phyloP scores from a whole-genome alignment of 2,888 invertebrate species.

The Stenolophus ochropezus region DNA sequence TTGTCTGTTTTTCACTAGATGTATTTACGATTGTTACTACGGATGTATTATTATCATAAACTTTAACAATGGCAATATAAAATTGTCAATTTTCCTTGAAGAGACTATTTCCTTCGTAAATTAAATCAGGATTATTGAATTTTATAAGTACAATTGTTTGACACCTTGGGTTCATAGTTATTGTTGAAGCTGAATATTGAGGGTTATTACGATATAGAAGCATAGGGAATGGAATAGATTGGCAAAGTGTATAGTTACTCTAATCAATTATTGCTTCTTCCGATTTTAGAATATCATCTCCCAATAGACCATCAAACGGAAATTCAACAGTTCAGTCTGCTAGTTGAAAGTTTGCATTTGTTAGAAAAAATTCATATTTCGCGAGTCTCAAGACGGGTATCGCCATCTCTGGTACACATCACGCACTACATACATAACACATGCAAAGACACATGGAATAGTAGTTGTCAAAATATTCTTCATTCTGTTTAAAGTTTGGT shows the following conservation, averaged over 20 bases:
- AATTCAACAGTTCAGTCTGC: not conserved
- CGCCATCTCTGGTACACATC: too few species aligned
- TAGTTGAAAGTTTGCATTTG: conserved; percentile 19
- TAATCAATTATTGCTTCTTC: conserved; percentile 14
- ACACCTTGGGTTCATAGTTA: conserved; percentile 2
- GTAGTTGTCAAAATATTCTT: too few species aligned
- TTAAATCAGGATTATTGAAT: conserved; percentile 3
- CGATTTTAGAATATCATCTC: conserved; percentile 11
- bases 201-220: conserved; percentile 3
- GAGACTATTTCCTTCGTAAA: conserved; percentile 33
- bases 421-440: too few species aligned
- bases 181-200: not conserved
- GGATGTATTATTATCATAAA: conserved; percentile 3
- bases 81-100: not conserved
- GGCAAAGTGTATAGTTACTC: not conserved
- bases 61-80: conserved; percentile 12
- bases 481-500: too few species aligned
- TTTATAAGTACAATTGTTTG: conserved; percentile 1
- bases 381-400: too few species aligned
- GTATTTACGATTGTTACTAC: not conserved
- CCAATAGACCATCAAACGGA: conserved; percentile 14
- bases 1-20: not conserved
- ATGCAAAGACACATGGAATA: too few species aligned
- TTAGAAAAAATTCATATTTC: too few species aligned
- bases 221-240: not conserved